Percentiles rank a stretch among this genome's conserved stretches.
Evolutionary conservation across 2,113 vertebrate species (phyloP).

Genomic region (Gila orcuttii): DNA sequence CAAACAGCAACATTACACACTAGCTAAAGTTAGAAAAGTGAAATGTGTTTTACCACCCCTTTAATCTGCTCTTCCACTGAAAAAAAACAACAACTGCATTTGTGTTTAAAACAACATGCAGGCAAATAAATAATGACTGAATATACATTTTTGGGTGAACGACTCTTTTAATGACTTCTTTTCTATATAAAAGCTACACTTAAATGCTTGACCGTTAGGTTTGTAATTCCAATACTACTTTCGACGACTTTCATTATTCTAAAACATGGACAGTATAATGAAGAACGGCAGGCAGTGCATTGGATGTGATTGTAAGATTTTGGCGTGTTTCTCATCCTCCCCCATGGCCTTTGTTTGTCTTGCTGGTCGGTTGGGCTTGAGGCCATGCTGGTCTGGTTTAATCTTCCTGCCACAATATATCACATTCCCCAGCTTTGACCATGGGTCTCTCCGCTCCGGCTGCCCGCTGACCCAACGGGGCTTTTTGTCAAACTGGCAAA

Average conservation of each 20-base stretch:
- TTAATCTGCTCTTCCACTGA: neutral
- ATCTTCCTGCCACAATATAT: slow-evolving; percentile 65
- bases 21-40: too few species aligned
- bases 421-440: slow-evolving; percentile 41
- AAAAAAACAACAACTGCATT: neutral
- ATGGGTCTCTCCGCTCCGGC: slow-evolving; percentile 19
- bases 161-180: neutral
- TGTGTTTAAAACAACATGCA: neutral
- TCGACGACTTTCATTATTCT: neutral
- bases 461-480: slow-evolving; percentile 1
- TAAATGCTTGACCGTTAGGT: neutral
- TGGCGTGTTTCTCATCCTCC: neutral
- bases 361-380: slow-evolving; percentile 73
- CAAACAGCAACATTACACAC: too few species aligned
- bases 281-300: neutral
- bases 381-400: slow-evolving; percentile 71
- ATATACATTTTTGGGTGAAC: neutral
- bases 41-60: too few species aligned
- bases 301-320: neutral
- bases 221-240: neutral
- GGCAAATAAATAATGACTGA: neutral
- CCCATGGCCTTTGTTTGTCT: slow-evolving; percentile 69
- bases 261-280: neutral
- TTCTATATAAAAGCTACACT: neutral
- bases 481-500: slow-evolving; percentile 46